Evolutionary conservation across 1,140 invertebrate species (phyloP).

Genomic region (Achroia grisella): DNA sequence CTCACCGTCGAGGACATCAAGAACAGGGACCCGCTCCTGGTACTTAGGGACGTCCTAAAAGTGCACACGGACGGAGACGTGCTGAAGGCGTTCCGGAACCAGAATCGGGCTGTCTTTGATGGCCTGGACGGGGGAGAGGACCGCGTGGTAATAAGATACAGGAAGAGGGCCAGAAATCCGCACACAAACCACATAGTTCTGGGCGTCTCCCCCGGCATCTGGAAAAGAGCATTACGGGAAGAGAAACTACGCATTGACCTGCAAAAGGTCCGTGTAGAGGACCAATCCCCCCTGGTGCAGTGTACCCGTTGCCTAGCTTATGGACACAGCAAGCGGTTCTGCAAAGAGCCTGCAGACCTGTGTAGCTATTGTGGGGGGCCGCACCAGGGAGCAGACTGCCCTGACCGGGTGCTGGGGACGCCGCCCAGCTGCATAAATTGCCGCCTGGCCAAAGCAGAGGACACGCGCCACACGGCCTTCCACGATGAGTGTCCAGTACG

Average conservation of each 20-base stretch:
- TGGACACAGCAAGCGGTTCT: constrained; percentile 10
- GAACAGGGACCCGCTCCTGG: no score
- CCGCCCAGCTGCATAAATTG: constrained; percentile 1
- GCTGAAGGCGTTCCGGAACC: constrained; percentile 1
- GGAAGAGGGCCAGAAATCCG: constrained; percentile 10
- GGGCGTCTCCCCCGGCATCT: constrained; percentile 6
- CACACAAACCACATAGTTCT: constrained; percentile 7
- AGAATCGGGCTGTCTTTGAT: constrained; percentile 10
- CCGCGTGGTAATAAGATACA: constrained; percentile 6
- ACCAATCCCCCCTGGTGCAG: no score
- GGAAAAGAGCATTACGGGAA: not conserved
- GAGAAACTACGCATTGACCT: constrained; percentile 9
- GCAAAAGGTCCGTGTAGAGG: no score
- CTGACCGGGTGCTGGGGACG: not conserved
- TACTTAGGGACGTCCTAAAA: no score
- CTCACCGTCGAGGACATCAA: no score
- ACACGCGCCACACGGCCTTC: not conserved
- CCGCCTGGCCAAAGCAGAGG: not conserved
- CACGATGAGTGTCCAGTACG: not conserved
- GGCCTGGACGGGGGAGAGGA: constrained; percentile 1
- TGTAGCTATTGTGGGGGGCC: constrained; percentile 12
- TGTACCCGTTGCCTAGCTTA: constrained; percentile 18
- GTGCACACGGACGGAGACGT: constrained; percentile 19
- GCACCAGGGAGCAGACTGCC: constrained; percentile 6
- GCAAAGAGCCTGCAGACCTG: not conserved